Base-by-base conservation (phyloP, 1,140 invertebrate species). In the Leptinotarsa defecta region DNA sequence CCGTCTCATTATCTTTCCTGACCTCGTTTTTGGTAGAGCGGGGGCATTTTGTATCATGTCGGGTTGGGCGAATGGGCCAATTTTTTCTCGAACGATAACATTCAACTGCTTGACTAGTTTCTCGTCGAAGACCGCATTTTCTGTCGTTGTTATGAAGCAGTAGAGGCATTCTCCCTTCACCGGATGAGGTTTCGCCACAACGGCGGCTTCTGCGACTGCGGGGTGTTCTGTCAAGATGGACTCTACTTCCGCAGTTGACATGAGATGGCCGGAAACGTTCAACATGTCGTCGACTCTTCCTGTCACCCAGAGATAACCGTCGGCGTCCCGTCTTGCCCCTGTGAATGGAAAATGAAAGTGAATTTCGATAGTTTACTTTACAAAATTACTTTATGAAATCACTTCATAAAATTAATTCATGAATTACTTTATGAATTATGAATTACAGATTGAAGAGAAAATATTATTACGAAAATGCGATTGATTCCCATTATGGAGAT, bases 231-330 rank as follows among this genome's bases (percentile, higher is more conserved):
- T 92, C 3, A 99, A 88, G 5, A 96, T 94, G 15, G 94, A 94
- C 87, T 99, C 97, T 0, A 96, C 94, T 88, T 99, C 96, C 0
- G 98, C 95, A 0, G 98, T 99, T 72, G 96, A 98, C 90, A 99
- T 93, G 20, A 99, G 87, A 88, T 99, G 98, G 0, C 98, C 98
- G 2, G 96, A 98, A 1, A 99, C 97, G 86, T 99, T 99, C 68
- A 99, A 87, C 95, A 99, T 97, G 83, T 99, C 98, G 86, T 99
- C 98, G 17, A 99, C 94, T 68, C 98, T 90, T 0, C 98, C 98
- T 2, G 97, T 99, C 22, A 99, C 93, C 96, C 97, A 99, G 19
- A 98, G 87, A 86, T 98, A 98, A 3, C 97, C 97, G 86, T 99
- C 97, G 15, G 91, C 89, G 85, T 99, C 98, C 74, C 96, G 87